Conservation (phyloP, 2,113 vertebrate genomes). For the Ranitomeya imitator region DNA sequence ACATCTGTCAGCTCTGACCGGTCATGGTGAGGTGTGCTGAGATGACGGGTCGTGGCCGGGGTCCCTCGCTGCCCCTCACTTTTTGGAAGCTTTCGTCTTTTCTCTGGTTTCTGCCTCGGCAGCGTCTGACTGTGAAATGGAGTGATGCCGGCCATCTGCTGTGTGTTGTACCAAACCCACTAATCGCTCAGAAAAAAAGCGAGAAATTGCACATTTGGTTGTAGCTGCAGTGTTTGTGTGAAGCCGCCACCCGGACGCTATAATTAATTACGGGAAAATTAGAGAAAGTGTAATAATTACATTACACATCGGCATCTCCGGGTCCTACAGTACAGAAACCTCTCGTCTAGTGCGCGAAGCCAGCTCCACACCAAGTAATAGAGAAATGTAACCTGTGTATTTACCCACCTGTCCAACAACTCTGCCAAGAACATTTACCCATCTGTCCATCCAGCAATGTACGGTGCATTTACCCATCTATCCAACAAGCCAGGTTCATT, state of each 20-base stretch:
- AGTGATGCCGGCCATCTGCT: neutral
- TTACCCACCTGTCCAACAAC: too few relatives aligned
- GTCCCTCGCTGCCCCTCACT: neutral
- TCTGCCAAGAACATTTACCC: neutral
- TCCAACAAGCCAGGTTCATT: neutral
- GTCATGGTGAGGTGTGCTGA: too few relatives aligned
- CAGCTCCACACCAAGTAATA: neutral
- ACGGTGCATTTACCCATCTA: neutral
- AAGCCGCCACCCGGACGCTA: neutral
- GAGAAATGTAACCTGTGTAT: too few relatives aligned
- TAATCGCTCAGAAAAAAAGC: neutral
- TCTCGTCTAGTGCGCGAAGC: neutral
- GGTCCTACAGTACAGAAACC: neutral
- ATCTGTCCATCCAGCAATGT: neutral
- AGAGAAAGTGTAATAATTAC: conserved; percentile 6
- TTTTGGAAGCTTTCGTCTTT: neutral
- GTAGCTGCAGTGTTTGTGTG: neutral
- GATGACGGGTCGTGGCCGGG: neutral
- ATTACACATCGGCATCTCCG: neutral
- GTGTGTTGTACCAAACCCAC: neutral
- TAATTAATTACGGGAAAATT: conserved; percentile 7
- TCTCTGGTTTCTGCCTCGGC: neutral
- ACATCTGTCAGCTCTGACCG: too few relatives aligned
- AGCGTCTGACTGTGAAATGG: neutral
- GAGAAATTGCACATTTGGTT: conserved; percentile 4